Conservation (phyloP, 2,797 vertebrate species). For the Eulemur albifrons region DNA sequence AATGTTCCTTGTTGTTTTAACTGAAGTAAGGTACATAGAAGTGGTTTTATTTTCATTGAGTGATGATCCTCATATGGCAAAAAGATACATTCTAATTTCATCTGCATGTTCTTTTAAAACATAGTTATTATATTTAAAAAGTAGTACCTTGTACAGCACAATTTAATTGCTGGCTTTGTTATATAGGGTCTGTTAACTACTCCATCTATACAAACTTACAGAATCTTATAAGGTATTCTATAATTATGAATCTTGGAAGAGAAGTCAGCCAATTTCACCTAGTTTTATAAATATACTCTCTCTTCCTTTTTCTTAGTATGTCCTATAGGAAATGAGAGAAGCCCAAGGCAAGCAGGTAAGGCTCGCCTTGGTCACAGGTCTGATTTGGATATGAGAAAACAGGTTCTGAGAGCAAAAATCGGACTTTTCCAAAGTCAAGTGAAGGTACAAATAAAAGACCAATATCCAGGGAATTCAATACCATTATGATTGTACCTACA, state of each 20-base stretch:
- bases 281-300: background rate
- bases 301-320: background rate
- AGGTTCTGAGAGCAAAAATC: background rate
- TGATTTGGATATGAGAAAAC: background rate
- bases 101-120: background rate
- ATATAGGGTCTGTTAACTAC: background rate
- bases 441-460: background rate
- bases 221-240: background rate
- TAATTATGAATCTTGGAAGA: background rate
- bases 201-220: background rate
- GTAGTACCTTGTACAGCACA: background rate
- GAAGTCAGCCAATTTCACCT: background rate
- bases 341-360: background rate
- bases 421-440: background rate
- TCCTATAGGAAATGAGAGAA: background rate
- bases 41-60: background rate
- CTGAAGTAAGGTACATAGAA: background rate
- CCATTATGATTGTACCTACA: background rate
- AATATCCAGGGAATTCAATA: background rate
- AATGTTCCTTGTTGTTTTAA: slow-evolving; percentile 4
- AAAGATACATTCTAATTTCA: background rate
- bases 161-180: background rate
- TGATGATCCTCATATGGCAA: background rate
- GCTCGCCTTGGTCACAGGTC: background rate
- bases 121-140: background rate